Base-by-base conservation (phyloP, 2,888 invertebrate species). In the Phanerotoma sp. region DNA sequence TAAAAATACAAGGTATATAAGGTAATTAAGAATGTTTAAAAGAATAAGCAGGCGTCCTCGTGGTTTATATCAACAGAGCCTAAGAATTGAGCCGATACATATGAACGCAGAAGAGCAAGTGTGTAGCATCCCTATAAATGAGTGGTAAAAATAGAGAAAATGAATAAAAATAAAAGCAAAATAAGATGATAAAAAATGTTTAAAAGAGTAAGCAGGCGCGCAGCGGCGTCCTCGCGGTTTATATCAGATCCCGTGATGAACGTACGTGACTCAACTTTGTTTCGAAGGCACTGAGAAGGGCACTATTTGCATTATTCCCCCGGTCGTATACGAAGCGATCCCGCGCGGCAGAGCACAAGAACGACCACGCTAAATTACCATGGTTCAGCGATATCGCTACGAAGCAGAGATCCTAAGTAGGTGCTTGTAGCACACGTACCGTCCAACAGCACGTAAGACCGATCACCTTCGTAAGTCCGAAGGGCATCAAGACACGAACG, bases 341-440 rank as follows among this genome's bases (percentile, higher is more conserved):
- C 10, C 21, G 48, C 41, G 48, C 33, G 49, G 37, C 54, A 45
- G 21, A 49, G 48, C 48, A 47, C 32, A 56, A 40, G 44, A 56
- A 52, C 52, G 40, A 55, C 50, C 55, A 55, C 44, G 57, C 53
- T 57, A 57, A 55, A 57, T 59, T 59, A 59, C 56, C 56, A 56
- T 59, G 59, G 51, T 58, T 56, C 53, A 58, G 48, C 56, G 58
- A 49, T 58, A 60, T 54, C 57, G 57, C 56, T 48, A 51, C 46
- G 28, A 38, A 47, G 47, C 46, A 55, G 57, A 56, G 56, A 55
- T 56, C 45, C 58, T 58, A 55, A 49, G 51, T 58, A 58, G 53
- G 51, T 53, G 53, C 54, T 61, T 56, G 54, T 51, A 51, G 46
- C 47, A 47, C 49, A 56, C 45, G 50, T 38, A 51, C 30, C 32